phyloP scores from a whole-genome alignment of 2,797 vertebrate genomes.

The Pagetopsis macropterus region DNA sequence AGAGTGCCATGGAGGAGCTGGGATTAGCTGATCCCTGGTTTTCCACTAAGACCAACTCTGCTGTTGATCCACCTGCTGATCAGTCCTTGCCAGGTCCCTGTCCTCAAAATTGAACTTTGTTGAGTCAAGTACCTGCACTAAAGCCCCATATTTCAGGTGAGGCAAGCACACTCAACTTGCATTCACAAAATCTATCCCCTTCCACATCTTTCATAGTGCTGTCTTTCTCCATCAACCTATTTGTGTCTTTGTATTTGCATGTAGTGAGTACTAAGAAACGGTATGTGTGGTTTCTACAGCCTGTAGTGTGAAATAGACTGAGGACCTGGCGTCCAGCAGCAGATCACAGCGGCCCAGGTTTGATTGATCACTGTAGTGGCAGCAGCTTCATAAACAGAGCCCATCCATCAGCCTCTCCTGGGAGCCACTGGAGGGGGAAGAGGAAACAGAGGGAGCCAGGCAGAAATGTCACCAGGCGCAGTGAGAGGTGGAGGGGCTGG shows the following conservation, averaged over 20 bases:
- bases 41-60: not conserved
- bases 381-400: slow-evolving; percentile 84
- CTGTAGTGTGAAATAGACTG: slow-evolving; percentile 54
- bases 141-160: slow-evolving; percentile 10
- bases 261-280: slow-evolving; percentile 20
- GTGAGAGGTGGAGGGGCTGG: slow-evolving; percentile 45
- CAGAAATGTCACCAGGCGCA: slow-evolving; percentile 76
- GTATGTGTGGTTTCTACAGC: slow-evolving; percentile 38
- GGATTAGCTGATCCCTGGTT: slow-evolving; percentile 17
- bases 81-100: not conserved
- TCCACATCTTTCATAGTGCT: not conserved
- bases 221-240: slow-evolving; percentile 3
- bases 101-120: not conserved
- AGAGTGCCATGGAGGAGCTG: not conserved
- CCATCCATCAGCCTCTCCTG: slow-evolving; percentile 84
- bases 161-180: not conserved
- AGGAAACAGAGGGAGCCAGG: slow-evolving; percentile 61
- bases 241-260: not conserved
- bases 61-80: slow-evolving; percentile 3
- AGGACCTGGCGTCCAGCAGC: slow-evolving; percentile 54
- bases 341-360: slow-evolving; percentile 68
- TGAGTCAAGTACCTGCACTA: not conserved
- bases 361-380: slow-evolving; percentile 85
- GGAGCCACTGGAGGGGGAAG: slow-evolving; percentile 60
- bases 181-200: not conserved